Base-by-base conservation (phyloP, 2,888 invertebrate genomes). In the Temnothorax unifasciatus region DNA sequence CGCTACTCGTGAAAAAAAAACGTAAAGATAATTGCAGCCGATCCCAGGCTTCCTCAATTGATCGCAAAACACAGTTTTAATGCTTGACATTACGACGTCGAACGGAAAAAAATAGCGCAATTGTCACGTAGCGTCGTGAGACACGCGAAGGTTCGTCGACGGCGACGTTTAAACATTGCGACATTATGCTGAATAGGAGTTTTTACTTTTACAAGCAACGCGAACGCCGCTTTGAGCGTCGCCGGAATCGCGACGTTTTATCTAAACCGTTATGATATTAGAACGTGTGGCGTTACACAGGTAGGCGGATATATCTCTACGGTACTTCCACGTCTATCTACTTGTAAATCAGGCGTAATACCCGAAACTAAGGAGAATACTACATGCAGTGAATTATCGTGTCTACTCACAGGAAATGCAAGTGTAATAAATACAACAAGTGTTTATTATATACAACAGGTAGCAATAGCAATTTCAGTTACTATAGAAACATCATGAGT, bases 351-450 rank as follows among this genome's bases (percentile, higher is more conserved):
- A 90, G 91, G 91, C 87, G 77, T 87, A 82, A 89, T 84, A 85
- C 85, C 86, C 79, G 88, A 88, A 90, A 90, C 89, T 88, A 90
- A 89, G 85, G 81, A 88, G 83, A 86, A 84, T 81, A 87, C 87
- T 85, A 77, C 90, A 90, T 92, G 90, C 91, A 89, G 83, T 87
- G 87, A 89, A 84, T 88, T 64, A 81, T 87, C 86, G 88, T 88
- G 88, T 90, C 82, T 86, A 89, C 89, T 88, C 90, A 88, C 82
- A 88, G 91, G 89, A 90, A 89, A 87, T 86, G 86, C 89, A 83
- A 84, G 34, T 64, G 79, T 71, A 81, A 71, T 41, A 79, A 50
- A 76, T 34, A 38, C n/a, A 54, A 68, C 25, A n/a, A 6, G 34
- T 54, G 15, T 2, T 69, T 69, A 68, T 57, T 6, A 21, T 25